Base-by-base conservation (phyloP, 2,888 invertebrate genomes). In the Camptogramma bilineatum region DNA sequence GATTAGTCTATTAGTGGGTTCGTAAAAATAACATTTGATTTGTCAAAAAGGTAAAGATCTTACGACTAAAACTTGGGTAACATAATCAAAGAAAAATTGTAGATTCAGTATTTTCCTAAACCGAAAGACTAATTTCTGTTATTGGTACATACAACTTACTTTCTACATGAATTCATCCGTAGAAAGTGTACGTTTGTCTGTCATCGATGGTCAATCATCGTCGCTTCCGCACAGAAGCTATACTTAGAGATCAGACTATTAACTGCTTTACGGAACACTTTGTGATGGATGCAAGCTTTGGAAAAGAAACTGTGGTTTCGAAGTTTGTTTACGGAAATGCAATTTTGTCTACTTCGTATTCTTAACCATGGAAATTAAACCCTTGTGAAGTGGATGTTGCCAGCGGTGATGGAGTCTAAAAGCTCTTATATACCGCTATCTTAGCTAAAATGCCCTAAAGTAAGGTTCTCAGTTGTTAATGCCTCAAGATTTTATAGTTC, bases 191-290 rank as follows among this genome's bases (percentile, higher is more conserved):
- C 60, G 68, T 66, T 53, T 53, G 64, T 74, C 71, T 55, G 69
- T 74, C 72, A 69, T 73, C 72, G 69, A 4, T 53, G 66, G 68
- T 73, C 74, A 65, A 73, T 75, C 74, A 70, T 69, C 70, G 64
- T 42, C 47, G 65, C 62, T 71, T 70, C 72, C 72, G 66, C 18
- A 51, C 62, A 28, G 51, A 56, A 18, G 52, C 72, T 70, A 72
- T 70, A 70, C 68, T 72, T 70, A 71, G 70, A 66, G 66, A 67
- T 66, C 67, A 62, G 48, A 62, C 63, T 69, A 70, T 64, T 65
- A 66, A 65, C 67, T 64, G 65, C 50, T 53, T 44, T 47, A 61
- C 53, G 56, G 54, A 66, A 62, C 58, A 53, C 44, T 64, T 55
- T 62, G 51, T 62, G 66, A 58, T 62, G 58, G 66, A 66, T 58